Conservation (phyloP, 2,797 vertebrate genomes). For the Thripadectes ignobilis region DNA sequence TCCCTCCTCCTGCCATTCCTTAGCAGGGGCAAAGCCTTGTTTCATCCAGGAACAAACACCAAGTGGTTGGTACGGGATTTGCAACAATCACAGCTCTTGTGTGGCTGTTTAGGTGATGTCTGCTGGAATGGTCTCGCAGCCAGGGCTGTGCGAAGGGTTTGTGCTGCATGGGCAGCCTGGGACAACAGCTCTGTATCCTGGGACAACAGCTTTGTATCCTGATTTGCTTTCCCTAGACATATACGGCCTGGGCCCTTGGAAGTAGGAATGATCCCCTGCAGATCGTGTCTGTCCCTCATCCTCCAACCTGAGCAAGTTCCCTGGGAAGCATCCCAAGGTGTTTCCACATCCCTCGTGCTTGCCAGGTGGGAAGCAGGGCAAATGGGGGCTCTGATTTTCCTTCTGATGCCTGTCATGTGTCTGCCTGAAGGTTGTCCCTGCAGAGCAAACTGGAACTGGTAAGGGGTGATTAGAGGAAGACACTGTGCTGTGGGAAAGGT, state of each 20-base stretch:
- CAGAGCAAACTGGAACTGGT: not conserved
- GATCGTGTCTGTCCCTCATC: not conserved
- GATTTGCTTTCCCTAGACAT: not conserved
- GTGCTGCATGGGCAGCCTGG: rapidly evolving
- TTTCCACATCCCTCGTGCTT: not conserved
- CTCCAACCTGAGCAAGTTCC: not conserved
- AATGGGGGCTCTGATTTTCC: not conserved
- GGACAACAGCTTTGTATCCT: too few species aligned
- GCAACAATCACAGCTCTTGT: not conserved
- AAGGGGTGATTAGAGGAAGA: not conserved
- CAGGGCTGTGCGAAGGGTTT: not conserved
- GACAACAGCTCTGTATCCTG: not conserved
- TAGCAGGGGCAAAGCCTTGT: not conserved
- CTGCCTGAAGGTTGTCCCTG: not conserved
- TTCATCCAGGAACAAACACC: not conserved
- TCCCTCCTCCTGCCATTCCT: not conserved
- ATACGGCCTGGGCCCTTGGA: not conserved
- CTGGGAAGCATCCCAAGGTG: not conserved
- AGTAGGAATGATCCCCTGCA: not conserved
- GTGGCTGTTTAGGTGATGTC: not conserved
- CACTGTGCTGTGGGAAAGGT: not conserved
- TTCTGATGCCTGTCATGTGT: not conserved
- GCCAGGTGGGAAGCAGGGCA: not conserved
- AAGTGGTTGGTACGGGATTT: not conserved
- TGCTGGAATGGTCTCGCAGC: not conserved